Evolutionary conservation across 2,113 vertebrate species (phyloP).

Genomic region (Onychostruthus taczanowskii): DNA sequence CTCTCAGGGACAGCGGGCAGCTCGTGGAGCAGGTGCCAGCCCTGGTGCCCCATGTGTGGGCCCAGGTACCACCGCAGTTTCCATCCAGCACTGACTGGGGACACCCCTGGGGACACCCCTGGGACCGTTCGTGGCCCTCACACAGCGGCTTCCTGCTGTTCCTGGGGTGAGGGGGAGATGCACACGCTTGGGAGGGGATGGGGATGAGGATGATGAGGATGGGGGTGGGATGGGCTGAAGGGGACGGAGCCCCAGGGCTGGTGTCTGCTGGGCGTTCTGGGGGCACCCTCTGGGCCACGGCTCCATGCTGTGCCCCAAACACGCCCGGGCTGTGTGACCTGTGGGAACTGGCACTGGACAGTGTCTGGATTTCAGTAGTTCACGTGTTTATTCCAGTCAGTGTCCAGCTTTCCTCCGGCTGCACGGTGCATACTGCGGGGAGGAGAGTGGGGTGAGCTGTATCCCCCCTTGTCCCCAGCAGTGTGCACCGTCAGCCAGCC

Average conservation of each 20-base stretch:
- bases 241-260: not conserved
- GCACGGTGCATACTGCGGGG: too few relatives aligned
- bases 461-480: too few relatives aligned
- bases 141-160: not conserved
- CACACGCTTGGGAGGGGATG: too few relatives aligned
- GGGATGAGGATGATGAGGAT: not conserved
- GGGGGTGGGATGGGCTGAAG: not conserved
- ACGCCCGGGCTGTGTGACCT: not conserved
- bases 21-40: fast-evolving
- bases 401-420: not conserved
- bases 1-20: fast-evolving
- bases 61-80: fast-evolving
- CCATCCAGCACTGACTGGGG: fast-evolving
- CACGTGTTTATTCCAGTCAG: not conserved
- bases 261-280: not conserved
- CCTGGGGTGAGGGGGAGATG: not conserved
- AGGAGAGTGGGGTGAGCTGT: not conserved
- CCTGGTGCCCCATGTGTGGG: too few relatives aligned
- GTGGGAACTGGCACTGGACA: not conserved
- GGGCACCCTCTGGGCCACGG: too few relatives aligned
- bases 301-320: not conserved
- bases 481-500: not conserved
- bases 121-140: not conserved
- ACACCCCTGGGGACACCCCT: too few relatives aligned
- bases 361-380: too few relatives aligned